Percentiles rank a stretch among this genome's conserved stretches.
phyloP scores from a whole-genome alignment of 2,113 vertebrate genomes.

The Gasterosteus aculeatus region DNA sequence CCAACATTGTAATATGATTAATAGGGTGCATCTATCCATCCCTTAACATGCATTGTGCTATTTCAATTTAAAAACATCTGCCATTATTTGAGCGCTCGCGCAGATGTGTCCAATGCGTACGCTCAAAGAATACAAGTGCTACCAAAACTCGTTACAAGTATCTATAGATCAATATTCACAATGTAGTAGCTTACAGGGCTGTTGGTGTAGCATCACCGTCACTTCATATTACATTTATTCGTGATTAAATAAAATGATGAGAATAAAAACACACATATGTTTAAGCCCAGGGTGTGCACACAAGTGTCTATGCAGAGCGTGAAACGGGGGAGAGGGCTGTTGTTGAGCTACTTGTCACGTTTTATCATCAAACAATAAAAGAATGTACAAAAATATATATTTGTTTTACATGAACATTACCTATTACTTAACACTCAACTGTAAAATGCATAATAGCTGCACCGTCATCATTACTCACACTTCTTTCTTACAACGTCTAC shows the following conservation, averaged over 20 bases:
- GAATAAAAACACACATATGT: slow-evolving; percentile 37
- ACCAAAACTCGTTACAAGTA: slow-evolving; percentile 27
- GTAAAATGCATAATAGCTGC: slow-evolving; percentile 69
- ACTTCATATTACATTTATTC: slow-evolving; percentile 48
- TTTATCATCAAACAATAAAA: slow-evolving; percentile 51
- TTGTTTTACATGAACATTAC: slow-evolving; percentile 59
- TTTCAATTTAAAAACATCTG: slow-evolving; percentile 5
- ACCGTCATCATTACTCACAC: slow-evolving; percentile 31
- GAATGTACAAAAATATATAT: slow-evolving; percentile 74
- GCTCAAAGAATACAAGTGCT: slow-evolving; percentile 10
- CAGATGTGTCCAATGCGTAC: neutral
- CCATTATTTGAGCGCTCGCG: neutral
- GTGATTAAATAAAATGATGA: slow-evolving; percentile 54
- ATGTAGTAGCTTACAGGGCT: slow-evolving; percentile 63
- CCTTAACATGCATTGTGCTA: slow-evolving; percentile 24
- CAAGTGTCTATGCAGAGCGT: slow-evolving; percentile 1
- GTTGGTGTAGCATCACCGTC: slow-evolving; percentile 73
- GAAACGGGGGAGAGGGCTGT: slow-evolving; percentile 19
- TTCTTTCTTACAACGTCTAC: slow-evolving; percentile 20
- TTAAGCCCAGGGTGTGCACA: slow-evolving; percentile 25
- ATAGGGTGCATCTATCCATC: neutral
- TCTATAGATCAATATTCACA: slow-evolving; percentile 44
- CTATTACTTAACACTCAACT: slow-evolving; percentile 30
- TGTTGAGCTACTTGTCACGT: slow-evolving; percentile 14
- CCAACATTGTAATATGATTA: slow-evolving; percentile 9